Base-by-base conservation (phyloP, 2,113 vertebrate species). In the Heptranchias perlo region DNA sequence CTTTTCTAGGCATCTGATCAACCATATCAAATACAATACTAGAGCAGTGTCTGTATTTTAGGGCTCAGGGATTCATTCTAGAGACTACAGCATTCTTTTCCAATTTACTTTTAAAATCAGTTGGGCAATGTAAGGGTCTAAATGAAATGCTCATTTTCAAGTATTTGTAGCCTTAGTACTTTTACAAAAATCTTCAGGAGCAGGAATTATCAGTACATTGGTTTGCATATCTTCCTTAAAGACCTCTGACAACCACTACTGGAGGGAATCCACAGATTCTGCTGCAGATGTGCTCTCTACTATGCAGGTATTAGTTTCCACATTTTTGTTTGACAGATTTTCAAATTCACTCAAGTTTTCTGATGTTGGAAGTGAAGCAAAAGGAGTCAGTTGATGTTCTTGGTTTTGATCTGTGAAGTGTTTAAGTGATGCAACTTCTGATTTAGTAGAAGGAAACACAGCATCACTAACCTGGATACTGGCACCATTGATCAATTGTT, bases 401-500 rank as follows among this genome's bases (percentile, higher is more conserved):
- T 28, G 54, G 16, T 62, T 93, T 62, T 93, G 58, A 93, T 93
- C 89, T 2, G 39, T 21, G 3, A 92, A 92, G 54, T 62, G 89
- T n/a, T 93, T 39, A 62, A 93, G n/a, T 35, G 39, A 67, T 69
- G 94, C 23, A 94, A 93, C n/a, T 65, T 94, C 92, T 64, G 62
- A 94, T 13, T 64, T 23, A 3, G 44, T 95, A 31, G 94, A 95
- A 31, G 25, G 25, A 47, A 52, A 16, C 47, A 95, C 25, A 49
- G 8, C 10, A 69, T 95, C 94, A 61, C 23, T 69, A 35, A 73
- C 28, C 25, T 69, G 7, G 28, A 28, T 49, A 35, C 94, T 73
- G 94, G 44, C 44, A 18, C 13, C 65, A 65, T 65, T 25, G 25
- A 67, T 95, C 44, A 69, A 95, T 69, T 95, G 94, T 73, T 95